Evolutionary conservation across 2,113 vertebrate species (phyloP).

Genomic region (Leptobrachium ailaonicum): DNA sequence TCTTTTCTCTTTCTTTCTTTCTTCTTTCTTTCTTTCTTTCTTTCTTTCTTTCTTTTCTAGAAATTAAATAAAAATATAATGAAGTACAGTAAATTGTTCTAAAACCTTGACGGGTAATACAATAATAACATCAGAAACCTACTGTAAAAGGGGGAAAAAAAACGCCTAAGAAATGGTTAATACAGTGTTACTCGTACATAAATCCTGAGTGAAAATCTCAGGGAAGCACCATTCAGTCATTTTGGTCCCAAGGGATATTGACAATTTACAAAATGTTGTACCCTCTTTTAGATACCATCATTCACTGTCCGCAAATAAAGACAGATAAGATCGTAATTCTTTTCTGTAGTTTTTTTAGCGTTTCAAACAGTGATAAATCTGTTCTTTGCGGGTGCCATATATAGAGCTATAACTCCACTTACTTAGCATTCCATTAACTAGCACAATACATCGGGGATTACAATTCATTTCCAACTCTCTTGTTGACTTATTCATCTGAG

Average conservation of each 20-base stretch:
- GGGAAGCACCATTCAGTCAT: constrained; percentile 6
- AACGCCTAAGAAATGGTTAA: background rate
- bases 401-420: constrained; percentile 15
- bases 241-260: constrained; percentile 14
- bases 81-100: no score
- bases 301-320: constrained; percentile 39
- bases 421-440: constrained; percentile 37
- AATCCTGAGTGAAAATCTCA: no score
- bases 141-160: background rate
- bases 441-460: constrained; percentile 39
- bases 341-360: constrained; percentile 20
- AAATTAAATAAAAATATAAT: no score
- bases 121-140: background rate
- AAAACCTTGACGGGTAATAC: background rate
- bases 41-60: no score
- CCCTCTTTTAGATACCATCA: constrained; percentile 32
- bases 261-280: constrained; percentile 36
- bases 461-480: constrained; percentile 39
- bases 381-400: constrained; percentile 12
- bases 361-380: constrained; percentile 39
- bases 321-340: constrained; percentile 38
- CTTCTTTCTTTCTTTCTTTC: no score
- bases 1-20: no score
- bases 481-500: constrained; percentile 26
- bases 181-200: background rate